Evolutionary conservation across 2,113 vertebrate genomes (phyloP).

Genomic region (Sorex araneus): DNA sequence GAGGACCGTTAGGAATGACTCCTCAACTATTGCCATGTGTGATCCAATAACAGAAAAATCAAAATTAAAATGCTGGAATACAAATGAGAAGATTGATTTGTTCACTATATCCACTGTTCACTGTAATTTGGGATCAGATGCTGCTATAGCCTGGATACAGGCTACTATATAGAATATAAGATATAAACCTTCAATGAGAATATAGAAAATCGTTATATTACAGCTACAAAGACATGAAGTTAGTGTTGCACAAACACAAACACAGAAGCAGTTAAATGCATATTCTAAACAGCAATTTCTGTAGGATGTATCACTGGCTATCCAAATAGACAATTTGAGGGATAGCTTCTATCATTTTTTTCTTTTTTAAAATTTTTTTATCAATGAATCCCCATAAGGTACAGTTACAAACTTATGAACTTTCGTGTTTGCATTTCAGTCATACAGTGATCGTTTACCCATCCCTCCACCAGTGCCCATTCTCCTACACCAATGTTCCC

Average conservation of each 20-base stretch:
- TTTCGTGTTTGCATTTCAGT: too few species aligned
- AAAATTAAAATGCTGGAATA: too few species aligned
- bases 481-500: too few species aligned
- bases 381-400: too few species aligned
- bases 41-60: too few species aligned
- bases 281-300: not conserved
- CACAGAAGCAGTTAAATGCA: not conserved
- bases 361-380: too few species aligned
- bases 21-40: too few species aligned
- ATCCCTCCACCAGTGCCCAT: too few species aligned
- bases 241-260: not conserved
- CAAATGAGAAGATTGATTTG: constrained; percentile 27
- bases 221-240: not conserved
- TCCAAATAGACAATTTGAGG: not conserved
- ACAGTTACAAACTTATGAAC: too few species aligned
- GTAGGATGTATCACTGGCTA: not conserved
- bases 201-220: not conserved
- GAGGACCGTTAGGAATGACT: too few species aligned
- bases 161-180: not conserved
- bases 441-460: too few species aligned
- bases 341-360: not conserved
- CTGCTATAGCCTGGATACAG: not conserved
- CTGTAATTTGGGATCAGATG: not conserved
- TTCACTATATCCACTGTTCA: not conserved
- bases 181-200: not conserved